A percentile compares a stretch with the other conserved stretches of the same genome.
These are phyloP conservation scores for Rotaria macrura DNA, from an alignment of 2,888 invertebrate genomes.

Conservation along the genomic window DNA sequence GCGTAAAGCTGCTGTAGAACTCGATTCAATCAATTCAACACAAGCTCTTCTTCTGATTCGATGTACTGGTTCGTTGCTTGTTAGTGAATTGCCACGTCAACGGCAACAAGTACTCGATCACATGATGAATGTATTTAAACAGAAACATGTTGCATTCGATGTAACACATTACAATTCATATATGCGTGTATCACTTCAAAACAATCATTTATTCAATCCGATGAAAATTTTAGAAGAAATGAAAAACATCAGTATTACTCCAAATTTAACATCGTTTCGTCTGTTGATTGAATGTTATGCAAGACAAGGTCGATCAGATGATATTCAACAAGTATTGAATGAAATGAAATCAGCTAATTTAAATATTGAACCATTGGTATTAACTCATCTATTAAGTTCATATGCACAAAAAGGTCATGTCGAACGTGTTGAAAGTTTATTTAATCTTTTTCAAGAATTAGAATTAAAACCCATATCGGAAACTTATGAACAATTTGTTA, in stretches of 20 bases:
- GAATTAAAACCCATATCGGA: constrained; percentile 12
- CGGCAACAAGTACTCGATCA: constrained; percentile 2
- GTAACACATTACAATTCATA: constrained; percentile 20
- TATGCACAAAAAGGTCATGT: neutral
- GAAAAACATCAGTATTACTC: neutral
- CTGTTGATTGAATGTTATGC: constrained; percentile 10
- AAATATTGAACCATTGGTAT: neutral
- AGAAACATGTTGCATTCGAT: neutral
- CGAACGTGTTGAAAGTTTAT: neutral
- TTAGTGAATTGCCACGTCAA: neutral
- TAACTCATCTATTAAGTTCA: neutral
- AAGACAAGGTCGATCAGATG: neutral
- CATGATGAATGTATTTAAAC: neutral
- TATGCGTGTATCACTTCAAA: constrained; percentile 11
- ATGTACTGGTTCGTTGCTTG: neutral
- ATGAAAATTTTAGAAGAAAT: neutral
- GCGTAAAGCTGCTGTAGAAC: neutral
- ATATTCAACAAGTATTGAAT: neutral
- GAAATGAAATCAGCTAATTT: neutral
- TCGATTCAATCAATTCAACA: neutral
- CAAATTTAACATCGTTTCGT: constrained; percentile 9
- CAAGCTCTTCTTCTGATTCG: constrained; percentile 1
- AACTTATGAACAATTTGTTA: constrained; percentile 9
- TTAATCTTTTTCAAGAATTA: neutral
- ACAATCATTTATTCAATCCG: neutral